A percentile compares a stretch with the other conserved stretches of the same genome.
Conservation (phyloP, 2,888 invertebrate genomes). For the Odontocolon sp. region DNA sequence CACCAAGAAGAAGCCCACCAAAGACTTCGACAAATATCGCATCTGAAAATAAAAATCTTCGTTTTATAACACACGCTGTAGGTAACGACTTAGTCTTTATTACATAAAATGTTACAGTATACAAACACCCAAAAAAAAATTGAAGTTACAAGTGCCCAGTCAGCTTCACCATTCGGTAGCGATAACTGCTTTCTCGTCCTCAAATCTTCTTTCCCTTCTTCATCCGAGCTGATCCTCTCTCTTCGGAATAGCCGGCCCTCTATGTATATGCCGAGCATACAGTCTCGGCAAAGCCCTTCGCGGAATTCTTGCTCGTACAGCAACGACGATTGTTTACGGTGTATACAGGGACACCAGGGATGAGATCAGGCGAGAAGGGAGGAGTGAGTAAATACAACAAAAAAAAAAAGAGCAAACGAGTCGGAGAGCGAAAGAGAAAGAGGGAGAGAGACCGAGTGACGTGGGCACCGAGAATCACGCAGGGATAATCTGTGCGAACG, state of each 20-base stretch:
- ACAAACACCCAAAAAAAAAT: too few species aligned
- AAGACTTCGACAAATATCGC: constrained; percentile 40
- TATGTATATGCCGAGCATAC: neutral
- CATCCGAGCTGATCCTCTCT: neutral
- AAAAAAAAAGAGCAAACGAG: neutral
- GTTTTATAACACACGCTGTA: neutral
- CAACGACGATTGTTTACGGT: neutral
- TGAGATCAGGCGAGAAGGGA: neutral
- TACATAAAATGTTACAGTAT: too few species aligned
- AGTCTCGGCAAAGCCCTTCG: neutral
- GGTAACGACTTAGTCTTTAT: too few species aligned
- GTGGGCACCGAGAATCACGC: constrained; percentile 28
- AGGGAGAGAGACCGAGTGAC: neutral
- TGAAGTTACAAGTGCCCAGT: too few species aligned
- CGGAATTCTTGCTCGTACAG: neutral
- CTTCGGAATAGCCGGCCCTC: neutral
- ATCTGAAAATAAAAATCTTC: constrained; percentile 44
- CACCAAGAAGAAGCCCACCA: constrained; percentile 49
- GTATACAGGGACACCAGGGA: neutral
- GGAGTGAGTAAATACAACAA: too few species aligned
- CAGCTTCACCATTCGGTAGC: too few species aligned
- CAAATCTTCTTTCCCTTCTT: neutral
- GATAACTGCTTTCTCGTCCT: neutral
- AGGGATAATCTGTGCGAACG: constrained; percentile 42
- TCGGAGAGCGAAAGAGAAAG: neutral